A percentile compares a stretch with the other conserved stretches of the same genome.
phyloP scores from a whole-genome alignment of 1,140 invertebrate genomes.

The Spodoptera litura region DNA sequence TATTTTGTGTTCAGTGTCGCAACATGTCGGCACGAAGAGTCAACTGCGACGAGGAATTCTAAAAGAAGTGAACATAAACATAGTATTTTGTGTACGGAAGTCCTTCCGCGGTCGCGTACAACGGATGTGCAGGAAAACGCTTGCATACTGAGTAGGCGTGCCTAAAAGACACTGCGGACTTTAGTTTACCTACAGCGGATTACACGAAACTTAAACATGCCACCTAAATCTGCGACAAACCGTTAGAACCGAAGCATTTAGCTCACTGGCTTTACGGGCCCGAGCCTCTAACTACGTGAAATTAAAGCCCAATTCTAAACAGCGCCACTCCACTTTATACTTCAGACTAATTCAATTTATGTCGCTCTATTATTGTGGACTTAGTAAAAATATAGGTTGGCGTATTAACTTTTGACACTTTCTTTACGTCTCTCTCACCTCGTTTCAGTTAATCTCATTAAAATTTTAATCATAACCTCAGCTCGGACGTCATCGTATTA shows the following conservation, averaged over 20 bases:
- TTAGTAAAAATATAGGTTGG: constrained; percentile 15
- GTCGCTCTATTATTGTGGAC: constrained; percentile 24
- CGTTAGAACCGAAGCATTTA: constrained; percentile 68
- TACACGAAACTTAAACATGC: constrained; percentile 82
- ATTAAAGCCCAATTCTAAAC: constrained; percentile 47
- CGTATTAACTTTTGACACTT: constrained; percentile 51
- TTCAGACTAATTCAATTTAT: constrained; percentile 41
- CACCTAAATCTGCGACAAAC: constrained; percentile 76
- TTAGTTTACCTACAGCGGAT: constrained; percentile 78
- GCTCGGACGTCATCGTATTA: constrained; percentile 75
- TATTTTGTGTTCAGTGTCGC: constrained; percentile 73
- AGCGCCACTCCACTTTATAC: constrained; percentile 32
- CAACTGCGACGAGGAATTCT: constrained; percentile 78
- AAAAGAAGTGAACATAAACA: constrained; percentile 82
- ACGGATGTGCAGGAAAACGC: constrained; percentile 83
- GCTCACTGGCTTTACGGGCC: constrained; percentile 59
- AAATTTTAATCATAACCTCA: constrained; percentile 77
- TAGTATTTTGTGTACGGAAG: constrained; percentile 83
- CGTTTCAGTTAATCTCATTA: constrained; percentile 73
- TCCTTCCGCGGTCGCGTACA: constrained; percentile 81
- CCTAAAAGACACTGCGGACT: constrained; percentile 84
- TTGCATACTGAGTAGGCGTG: constrained; percentile 84
- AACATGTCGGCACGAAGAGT: constrained; percentile 78
- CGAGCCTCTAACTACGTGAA: constrained; percentile 52
- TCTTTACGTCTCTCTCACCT: constrained; percentile 39